Evolutionary conservation across 2,888 invertebrate species (phyloP).

Genomic region (Volucella zonaria): DNA sequence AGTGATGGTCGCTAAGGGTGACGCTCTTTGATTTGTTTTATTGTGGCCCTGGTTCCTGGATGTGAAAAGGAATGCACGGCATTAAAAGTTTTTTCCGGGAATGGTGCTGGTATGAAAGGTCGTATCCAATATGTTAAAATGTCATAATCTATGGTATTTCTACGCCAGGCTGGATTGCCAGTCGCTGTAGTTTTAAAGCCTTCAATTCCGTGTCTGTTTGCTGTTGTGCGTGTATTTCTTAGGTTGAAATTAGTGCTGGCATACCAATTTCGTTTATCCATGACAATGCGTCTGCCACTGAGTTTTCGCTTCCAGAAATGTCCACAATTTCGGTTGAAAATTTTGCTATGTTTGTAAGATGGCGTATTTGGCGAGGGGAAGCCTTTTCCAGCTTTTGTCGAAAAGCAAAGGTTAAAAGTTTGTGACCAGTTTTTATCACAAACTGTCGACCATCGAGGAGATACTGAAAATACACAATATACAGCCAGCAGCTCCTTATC

Average conservation of each 20-base stretch:
- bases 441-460: conserved; percentile 68
- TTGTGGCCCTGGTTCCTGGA: too few species aligned
- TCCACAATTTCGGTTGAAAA: conserved; percentile 53
- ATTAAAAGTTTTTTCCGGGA: not conserved
- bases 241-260: not conserved
- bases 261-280: conserved; percentile 63
- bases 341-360: conserved; percentile 77
- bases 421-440: conserved; percentile 71
- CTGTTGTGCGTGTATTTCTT: not conserved
- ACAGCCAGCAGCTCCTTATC: conserved; percentile 80
- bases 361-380: conserved; percentile 78
- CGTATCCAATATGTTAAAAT: too few species aligned
- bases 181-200: too few species aligned
- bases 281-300: conserved; percentile 70
- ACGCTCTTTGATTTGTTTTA: too few species aligned
- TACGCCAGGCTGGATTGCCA: too few species aligned
- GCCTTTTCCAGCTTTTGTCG: conserved; percentile 76
- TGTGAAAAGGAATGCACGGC: too few species aligned
- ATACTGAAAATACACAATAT: conserved; percentile 76
- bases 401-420: conserved; percentile 76
- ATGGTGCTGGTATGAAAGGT: not conserved
- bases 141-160: too few species aligned
- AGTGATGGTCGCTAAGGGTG: too few species aligned
- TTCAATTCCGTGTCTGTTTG: too few species aligned
- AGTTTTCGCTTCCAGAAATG: conserved; percentile 3